Percentiles rank a stretch among this genome's conserved stretches.
Conservation (phyloP, 2,888 invertebrate species). For the Mesorhabditis belari region DNA sequence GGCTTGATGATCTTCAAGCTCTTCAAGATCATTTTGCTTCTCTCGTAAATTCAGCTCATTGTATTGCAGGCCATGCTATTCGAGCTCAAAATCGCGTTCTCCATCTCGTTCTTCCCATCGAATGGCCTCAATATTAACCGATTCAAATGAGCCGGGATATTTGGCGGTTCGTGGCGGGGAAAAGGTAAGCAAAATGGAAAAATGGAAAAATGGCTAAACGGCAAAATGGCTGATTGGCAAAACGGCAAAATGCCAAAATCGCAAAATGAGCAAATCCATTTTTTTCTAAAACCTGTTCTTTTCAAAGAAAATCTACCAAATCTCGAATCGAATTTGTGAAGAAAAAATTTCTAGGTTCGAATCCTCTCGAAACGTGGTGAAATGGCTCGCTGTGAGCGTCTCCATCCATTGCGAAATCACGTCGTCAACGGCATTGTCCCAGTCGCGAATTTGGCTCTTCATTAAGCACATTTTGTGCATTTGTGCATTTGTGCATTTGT, state of each 20-base stretch:
- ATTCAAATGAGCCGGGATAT: background rate
- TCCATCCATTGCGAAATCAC: background rate
- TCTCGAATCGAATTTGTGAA: background rate
- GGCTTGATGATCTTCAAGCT: too few species aligned
- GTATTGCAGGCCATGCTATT: background rate
- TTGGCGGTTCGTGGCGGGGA: background rate
- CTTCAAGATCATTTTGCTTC: too few species aligned
- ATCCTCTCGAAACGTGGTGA: background rate
- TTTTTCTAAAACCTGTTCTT: background rate
- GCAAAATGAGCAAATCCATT: background rate
- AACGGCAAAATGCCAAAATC: background rate
- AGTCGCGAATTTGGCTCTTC: background rate
- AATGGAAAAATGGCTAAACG: too few species aligned
- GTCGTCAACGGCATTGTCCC: background rate
- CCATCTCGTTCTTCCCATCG: background rate
- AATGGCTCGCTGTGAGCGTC: background rate
- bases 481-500: too few species aligned
- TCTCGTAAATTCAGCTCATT: background rate
- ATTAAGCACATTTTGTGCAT: too few species aligned
- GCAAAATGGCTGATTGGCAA: background rate
- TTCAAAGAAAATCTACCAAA: background rate
- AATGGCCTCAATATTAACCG: background rate
- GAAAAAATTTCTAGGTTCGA: background rate
- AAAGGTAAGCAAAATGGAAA: too few species aligned
- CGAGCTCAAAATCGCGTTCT: background rate